Evolutionary conservation across 2,113 vertebrate species (phyloP).

Genomic region (Saccopteryx leptura): DNA sequence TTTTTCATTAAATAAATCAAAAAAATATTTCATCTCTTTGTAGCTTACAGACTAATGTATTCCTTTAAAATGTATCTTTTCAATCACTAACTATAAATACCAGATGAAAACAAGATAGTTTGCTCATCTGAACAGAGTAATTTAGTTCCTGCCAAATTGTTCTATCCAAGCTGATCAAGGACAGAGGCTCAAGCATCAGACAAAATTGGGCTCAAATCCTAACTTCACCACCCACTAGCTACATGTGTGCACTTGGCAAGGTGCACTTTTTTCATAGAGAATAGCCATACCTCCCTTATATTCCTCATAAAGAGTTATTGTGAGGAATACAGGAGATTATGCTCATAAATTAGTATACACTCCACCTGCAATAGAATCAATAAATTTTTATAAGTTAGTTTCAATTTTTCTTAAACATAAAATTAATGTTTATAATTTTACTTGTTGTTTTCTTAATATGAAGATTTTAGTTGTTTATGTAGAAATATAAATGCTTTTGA

Average conservation of each 20-base stretch:
- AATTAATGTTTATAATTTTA: constrained; percentile 4
- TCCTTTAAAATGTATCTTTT: constrained; percentile 28
- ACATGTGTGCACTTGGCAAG: constrained; percentile 56
- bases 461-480: not conserved
- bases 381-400: not conserved
- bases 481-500: constrained; percentile 31
- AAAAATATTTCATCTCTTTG: not conserved
- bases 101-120: not conserved
- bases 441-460: not conserved
- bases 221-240: constrained; percentile 42
- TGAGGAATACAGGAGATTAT: not conserved
- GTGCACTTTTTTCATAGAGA: not conserved
- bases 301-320: not conserved
- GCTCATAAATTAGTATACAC: not conserved
- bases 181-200: constrained; percentile 17
- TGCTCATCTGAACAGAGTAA: not conserved
- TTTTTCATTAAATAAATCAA: constrained; percentile 31
- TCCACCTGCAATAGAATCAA: not conserved
- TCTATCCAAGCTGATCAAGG: constrained; percentile 39
- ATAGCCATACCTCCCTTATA: not conserved
- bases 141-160: constrained; percentile 24
- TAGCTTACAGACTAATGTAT: not conserved
- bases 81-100: not conserved
- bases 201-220: constrained; percentile 56
- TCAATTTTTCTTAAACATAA: constrained; percentile 39